Evolutionary conservation across 1,140 invertebrate genomes (phyloP).

Genomic region (Mya arenaria): DNA sequence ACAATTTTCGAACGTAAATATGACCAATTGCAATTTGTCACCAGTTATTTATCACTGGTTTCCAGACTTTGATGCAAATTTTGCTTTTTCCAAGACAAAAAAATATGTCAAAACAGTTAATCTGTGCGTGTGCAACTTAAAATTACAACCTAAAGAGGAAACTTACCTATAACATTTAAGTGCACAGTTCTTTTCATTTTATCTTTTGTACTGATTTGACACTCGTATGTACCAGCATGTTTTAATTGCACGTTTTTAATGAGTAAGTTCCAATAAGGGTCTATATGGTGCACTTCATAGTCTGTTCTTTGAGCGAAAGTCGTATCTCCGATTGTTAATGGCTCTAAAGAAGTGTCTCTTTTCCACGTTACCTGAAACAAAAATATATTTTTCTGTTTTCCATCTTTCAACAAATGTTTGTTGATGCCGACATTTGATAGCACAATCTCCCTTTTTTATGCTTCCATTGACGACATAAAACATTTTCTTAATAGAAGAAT

Average conservation of each 20-base stretch:
- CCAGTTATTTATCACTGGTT: too few relatives aligned
- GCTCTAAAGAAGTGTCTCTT: slow-evolving; percentile 49
- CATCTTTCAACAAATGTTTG: too few relatives aligned
- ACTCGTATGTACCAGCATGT: slow-evolving; percentile 69
- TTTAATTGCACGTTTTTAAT: slow-evolving; percentile 63
- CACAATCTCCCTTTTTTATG: too few relatives aligned
- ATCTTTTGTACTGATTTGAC: slow-evolving; percentile 67
- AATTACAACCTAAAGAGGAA: background rate
- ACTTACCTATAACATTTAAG: slow-evolving; percentile 47
- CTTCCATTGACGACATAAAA: too few relatives aligned
- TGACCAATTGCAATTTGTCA: too few relatives aligned
- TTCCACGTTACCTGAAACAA: slow-evolving; percentile 66
- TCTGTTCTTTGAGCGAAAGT: slow-evolving; percentile 56
- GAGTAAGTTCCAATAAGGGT: slow-evolving; percentile 67
- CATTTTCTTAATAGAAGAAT: too few relatives aligned
- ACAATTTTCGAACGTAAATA: too few relatives aligned
- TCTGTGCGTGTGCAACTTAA: background rate
- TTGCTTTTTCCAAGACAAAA: background rate
- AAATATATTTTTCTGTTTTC: too few relatives aligned
- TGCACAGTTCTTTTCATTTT: slow-evolving; percentile 32
- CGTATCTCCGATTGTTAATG: slow-evolving; percentile 62
- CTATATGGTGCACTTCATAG: slow-evolving; percentile 56
- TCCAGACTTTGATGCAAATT: too few relatives aligned
- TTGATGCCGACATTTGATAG: too few relatives aligned
- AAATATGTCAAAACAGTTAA: background rate